These are phyloP conservation scores for Temnothorax nylanderi DNA, from an alignment of 1,140 invertebrate species.

Conservation along the genomic window DNA sequence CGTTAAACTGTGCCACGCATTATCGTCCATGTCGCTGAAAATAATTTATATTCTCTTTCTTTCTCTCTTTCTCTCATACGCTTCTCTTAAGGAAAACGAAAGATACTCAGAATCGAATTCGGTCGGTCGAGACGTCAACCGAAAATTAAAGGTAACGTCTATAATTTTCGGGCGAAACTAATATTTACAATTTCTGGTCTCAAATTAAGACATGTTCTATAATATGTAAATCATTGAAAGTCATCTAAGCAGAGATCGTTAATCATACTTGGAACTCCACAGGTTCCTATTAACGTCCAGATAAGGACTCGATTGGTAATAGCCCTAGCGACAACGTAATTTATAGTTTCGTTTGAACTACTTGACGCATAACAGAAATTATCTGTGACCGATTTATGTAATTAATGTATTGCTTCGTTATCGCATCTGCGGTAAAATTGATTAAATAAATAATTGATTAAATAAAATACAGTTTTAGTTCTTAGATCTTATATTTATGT, in stretches of 20 bases:
- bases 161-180: conserved; percentile 5
- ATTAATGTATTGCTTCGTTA: conserved; percentile 18
- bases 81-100: background rate
- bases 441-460: background rate
- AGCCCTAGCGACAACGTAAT: conserved; percentile 61
- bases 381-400: conserved; percentile 16
- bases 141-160: background rate
- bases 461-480: background rate
- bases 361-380: conserved; percentile 50
- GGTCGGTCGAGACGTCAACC: background rate
- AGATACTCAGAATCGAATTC: background rate
- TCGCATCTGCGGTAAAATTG: background rate
- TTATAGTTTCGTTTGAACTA: conserved; percentile 64
- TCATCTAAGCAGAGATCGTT: conserved; percentile 65
- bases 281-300: conserved; percentile 72
- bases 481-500: background rate
- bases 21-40: background rate
- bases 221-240: conserved; percentile 71
- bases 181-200: conserved; percentile 45
- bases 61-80: background rate
- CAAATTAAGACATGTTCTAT: conserved; percentile 66
- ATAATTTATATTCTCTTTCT: background rate
- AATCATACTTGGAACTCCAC: conserved; percentile 65
- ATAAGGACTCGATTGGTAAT: conserved; percentile 69
- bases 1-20: background rate